A percentile compares a stretch with the other conserved stretches of the same genome.
These are phyloP conservation scores for Dasyprocta punctata DNA, from an alignment of 2,113 vertebrate species.

Conservation along the genomic window DNA sequence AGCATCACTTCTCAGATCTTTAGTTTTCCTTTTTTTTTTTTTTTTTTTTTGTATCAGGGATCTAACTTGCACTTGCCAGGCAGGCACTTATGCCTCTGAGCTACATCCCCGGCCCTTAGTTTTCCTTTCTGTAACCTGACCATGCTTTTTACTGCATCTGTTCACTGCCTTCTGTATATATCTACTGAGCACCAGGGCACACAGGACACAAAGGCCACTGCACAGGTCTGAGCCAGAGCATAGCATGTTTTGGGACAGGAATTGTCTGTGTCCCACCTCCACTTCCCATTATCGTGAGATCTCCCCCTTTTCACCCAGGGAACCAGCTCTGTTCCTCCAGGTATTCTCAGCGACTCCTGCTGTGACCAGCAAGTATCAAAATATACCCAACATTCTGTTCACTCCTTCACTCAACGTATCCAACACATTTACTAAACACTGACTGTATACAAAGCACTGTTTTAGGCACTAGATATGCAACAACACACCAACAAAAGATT, in stretches of 20 bases:
- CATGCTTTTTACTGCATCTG: neutral
- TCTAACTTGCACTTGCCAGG: too few relatives aligned
- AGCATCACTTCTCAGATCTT: neutral
- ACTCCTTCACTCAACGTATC: conserved; percentile 23
- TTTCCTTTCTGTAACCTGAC: neutral
- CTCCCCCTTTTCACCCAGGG: neutral
- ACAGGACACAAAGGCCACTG: neutral
- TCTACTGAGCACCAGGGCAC: neutral
- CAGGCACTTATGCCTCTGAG: too few relatives aligned
- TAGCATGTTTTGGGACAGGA: neutral
- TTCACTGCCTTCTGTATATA: neutral
- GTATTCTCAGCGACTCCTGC: neutral
- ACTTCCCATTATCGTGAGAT: neutral
- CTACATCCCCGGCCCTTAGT: too few relatives aligned
- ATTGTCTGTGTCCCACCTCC: neutral
- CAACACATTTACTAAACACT: conserved; percentile 13
- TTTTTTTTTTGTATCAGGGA: too few relatives aligned
- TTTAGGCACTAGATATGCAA: conserved; percentile 1
- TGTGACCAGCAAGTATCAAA: conserved; percentile 26
- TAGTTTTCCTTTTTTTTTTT: neutral
- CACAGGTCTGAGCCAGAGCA: neutral
- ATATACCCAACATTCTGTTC: neutral
- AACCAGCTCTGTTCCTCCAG: neutral
- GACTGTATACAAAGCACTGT: conserved; percentile 5
- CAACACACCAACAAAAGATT: conserved; percentile 32